These are phyloP conservation scores for Octopus sinensis DNA, from an alignment of 1,140 invertebrate genomes.

Conservation along the genomic window DNA sequence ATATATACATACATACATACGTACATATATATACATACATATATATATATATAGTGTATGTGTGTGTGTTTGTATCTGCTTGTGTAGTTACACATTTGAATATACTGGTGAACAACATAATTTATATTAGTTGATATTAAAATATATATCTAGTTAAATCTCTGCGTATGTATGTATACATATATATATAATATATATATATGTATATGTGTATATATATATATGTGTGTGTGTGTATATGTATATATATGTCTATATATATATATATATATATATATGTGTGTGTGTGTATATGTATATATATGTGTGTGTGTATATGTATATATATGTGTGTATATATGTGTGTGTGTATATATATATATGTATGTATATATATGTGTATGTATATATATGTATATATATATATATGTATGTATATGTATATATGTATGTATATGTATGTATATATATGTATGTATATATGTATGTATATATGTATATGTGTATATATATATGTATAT, in stretches of 20 bases:
- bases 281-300: background rate
- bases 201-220: background rate
- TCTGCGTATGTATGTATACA: background rate
- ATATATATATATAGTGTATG: background rate
- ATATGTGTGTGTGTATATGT: background rate
- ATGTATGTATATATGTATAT: background rate
- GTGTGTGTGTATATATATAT: background rate
- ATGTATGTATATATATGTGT: background rate
- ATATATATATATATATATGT: background rate
- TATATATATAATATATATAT: slow-evolving; percentile 5
- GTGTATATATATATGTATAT: background rate
- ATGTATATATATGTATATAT: background rate
- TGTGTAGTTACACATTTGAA: too few species aligned
- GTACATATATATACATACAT: background rate
- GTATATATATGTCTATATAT: background rate
- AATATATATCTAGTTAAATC: too few species aligned
- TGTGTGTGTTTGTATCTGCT: background rate
- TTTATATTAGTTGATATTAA: too few species aligned
- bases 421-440: background rate
- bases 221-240: background rate
- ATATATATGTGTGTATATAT: background rate
- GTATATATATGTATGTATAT: background rate
- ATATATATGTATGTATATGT: background rate
- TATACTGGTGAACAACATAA: too few species aligned
- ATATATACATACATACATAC: background rate